These are phyloP conservation scores for Dromiciops gliroides DNA, from an alignment of 2,113 vertebrate species.

Conservation along the genomic window DNA sequence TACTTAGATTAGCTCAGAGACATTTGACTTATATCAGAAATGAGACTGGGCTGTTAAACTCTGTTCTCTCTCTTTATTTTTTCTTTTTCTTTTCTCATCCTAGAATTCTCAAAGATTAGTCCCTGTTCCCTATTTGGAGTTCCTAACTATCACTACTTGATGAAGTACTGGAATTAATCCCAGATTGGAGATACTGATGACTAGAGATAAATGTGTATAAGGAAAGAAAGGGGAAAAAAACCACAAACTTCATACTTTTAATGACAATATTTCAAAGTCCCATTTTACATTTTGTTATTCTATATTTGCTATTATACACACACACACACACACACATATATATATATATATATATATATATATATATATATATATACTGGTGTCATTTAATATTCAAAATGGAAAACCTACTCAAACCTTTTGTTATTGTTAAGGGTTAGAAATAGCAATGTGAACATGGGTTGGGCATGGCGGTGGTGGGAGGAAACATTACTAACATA, in stretches of 20 bases:
- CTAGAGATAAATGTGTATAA: constrained; percentile 22
- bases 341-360: too few relatives aligned
- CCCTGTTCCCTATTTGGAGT: constrained; percentile 6
- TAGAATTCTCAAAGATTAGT: constrained; percentile 12
- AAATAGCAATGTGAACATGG: constrained; percentile 62
- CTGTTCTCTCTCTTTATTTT: not conserved
- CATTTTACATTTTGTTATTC: constrained; percentile 43
- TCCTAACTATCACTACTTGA: not conserved
- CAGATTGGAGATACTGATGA: constrained; percentile 9
- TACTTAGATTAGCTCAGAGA: constrained; percentile 39
- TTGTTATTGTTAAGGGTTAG: constrained; percentile 55
- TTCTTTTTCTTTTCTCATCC: constrained; percentile 9
- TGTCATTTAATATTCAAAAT: constrained; percentile 18
- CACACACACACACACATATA: too few relatives aligned
- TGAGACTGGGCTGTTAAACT: constrained; percentile 20
- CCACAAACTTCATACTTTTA: constrained; percentile 19
- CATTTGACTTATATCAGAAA: constrained; percentile 40
- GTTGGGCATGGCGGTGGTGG: constrained; percentile 10
- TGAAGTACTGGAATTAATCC: not conserved
- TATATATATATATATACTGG: constrained; percentile 23
- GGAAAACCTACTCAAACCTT: constrained; percentile 55
- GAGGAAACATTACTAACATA: constrained; percentile 73
- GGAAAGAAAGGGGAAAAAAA: not conserved
- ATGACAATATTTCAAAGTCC: constrained; percentile 16
- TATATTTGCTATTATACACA: too few relatives aligned